Conservation (phyloP, 2,888 invertebrate genomes). For the Tanytarsus gracilentus region DNA sequence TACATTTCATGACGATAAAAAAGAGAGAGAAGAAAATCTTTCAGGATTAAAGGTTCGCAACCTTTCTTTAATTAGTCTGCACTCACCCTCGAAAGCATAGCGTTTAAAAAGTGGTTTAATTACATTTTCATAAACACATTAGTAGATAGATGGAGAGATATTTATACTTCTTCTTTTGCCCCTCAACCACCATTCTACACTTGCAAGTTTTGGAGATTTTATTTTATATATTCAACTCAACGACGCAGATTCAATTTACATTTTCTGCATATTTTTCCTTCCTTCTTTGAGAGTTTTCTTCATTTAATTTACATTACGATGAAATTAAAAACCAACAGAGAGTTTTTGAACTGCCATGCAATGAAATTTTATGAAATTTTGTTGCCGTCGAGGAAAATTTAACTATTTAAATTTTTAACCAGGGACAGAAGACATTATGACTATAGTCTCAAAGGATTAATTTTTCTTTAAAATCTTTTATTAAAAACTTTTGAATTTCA, state of each 20-base stretch:
- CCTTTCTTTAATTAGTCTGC: constrained; percentile 27
- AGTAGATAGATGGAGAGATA: constrained; percentile 15
- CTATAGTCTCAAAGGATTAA: no score
- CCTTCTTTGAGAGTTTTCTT: not conserved
- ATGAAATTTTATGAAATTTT: not conserved
- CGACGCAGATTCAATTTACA: constrained; percentile 24
- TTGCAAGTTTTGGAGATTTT: not conserved
- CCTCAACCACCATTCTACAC: not conserved
- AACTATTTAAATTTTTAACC: not conserved
- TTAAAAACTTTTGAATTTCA: no score
- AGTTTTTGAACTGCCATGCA: not conserved
- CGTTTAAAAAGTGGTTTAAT: not conserved
- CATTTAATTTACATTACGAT: constrained; percentile 17
- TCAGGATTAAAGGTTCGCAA: constrained; percentile 19
- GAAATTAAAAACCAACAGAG: constrained; percentile 25
- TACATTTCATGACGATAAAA: not conserved
- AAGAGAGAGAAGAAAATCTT: no score
- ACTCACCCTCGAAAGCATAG: not conserved
- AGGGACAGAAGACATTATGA: no score
- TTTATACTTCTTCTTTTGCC: not conserved
- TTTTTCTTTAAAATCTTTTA: no score
- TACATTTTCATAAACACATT: constrained; percentile 28
- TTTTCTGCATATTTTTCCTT: constrained; percentile 16
- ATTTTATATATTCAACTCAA: constrained; percentile 11
- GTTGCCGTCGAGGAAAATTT: not conserved